Base-by-base conservation (phyloP, 2,888 invertebrate species). In the Andrena flavipes region DNA sequence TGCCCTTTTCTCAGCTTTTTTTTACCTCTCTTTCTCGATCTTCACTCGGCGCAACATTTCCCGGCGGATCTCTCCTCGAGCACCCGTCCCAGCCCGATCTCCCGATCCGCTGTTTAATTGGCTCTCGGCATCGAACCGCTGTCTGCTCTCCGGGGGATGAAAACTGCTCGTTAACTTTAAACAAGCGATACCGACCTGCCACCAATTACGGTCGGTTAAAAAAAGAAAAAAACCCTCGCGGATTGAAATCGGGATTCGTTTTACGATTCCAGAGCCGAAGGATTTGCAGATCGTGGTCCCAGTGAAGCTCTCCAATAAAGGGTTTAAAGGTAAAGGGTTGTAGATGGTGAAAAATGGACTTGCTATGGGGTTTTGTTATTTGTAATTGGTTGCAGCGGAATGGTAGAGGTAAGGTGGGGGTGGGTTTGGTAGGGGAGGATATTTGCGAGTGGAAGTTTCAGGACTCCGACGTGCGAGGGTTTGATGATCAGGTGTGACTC, bases 21-120 rank as follows among this genome's bases (percentile, higher is more conserved):
- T 67, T 65, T 26, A 48, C 54, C 20, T 2, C 60, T 65, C 33
- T 70, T 64, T 33, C 35, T 23, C 51, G 48, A 69, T 49, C 51
- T 26, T 68, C 35, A 20, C 16, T 72, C 64, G 33, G 20, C 35
- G 83, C 69, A 83, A 84, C 75, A 78, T 65, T 83, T 76, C 78
- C 64, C 75, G 64, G 65, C n/a, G 72, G 26, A 75, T 76, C 63
- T 80, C 80, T 73, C 73, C 20, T 62, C 71, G 51, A 60, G 49
- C 75, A 65, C 75, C 76, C 60, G 71, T 84, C 56, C 69, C 60
- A 49, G 68, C 74, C 68, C 78, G 84, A 78, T 84, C 84, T 84
- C 35, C 72, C 84, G 71, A 42, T 42, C 71, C 84, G 42, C 75
- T 69, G 84, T 84, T 83, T 84, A 84, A 84, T 84, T 84, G 84